Evolutionary conservation across 2,888 invertebrate genomes (phyloP), one percentile per base, ranked within the genome.

Genomic region (Slavum lentiscoides): DNA sequence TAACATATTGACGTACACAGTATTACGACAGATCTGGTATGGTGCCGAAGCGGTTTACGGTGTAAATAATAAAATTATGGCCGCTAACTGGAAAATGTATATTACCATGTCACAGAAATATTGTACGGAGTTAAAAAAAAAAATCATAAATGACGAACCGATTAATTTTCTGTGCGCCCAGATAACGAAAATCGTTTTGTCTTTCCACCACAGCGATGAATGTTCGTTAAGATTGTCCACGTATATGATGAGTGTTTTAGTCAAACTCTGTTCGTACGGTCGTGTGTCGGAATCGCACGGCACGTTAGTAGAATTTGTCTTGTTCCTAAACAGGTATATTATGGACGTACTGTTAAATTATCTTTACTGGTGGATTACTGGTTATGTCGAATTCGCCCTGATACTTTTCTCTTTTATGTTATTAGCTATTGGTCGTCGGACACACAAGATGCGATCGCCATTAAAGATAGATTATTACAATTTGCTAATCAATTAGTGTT

Each of bases 311-410:
- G 70, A 80, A 3, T 43, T 80, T 30, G 19, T 80, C 55, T 23
- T 72, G 55, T 80, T 80, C n/a, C n/a, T 80, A 23, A 80, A 70
- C 39, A 55, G 77, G 77, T 80, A 61, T n/a, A 13, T 21, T 43
- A 30, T 23, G 3, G 13, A 49, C 23, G 2, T 0, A 9, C 55
- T 43, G 43, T 43, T 43, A 43, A 43, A 9, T 43, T 43, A 43
- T 9, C 43, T 43, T 43, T 43, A 43, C 9, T 4, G 0, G 6
- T 7, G 49, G 30, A 74, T 62, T 2, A 13, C 49, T n/a, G 21
- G 0, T 37, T 30, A 68, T 23, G 8, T 17, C 30, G 30, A 1
- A 30, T 30, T 30, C 30, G 1, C 4, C n/a, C 7, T 59, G 8
- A 59, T 59, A 59, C 13, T 53, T 17, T 19, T 23, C 17, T 30